Evolutionary conservation across 2,888 invertebrate genomes (phyloP).

Genomic region (Microplitis manilae): DNA sequence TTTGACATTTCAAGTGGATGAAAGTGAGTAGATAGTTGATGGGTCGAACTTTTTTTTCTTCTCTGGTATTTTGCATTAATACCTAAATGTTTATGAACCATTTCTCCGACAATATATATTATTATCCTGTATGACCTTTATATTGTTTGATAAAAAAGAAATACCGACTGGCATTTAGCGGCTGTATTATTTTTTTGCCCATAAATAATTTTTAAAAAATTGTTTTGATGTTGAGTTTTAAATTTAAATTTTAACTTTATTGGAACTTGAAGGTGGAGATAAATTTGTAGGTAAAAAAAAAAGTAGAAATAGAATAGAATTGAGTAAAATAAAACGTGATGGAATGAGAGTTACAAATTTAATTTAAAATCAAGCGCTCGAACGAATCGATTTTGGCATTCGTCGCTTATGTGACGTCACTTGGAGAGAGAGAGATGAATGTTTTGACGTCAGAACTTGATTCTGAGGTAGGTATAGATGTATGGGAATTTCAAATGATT

Average conservation of each 20-base stretch:
- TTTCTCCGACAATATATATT: background rate
- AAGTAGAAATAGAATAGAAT: no score
- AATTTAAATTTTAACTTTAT: no score
- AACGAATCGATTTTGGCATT: background rate
- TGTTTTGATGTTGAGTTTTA: no score
- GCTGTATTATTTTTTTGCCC: background rate
- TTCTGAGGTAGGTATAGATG: no score
- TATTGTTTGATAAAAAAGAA: background rate
- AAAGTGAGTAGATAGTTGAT: constrained; percentile 38
- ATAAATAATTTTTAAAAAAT: background rate
- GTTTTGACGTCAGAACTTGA: background rate
- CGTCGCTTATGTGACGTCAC: background rate
- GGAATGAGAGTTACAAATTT: background rate
- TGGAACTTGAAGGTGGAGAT: no score
- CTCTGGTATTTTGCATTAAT: background rate
- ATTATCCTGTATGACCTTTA: background rate
- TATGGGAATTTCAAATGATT: no score
- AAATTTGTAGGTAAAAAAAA: no score
- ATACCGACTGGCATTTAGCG: background rate
- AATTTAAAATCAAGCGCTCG: constrained; percentile 1
- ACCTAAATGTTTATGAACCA: background rate
- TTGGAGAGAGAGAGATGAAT: background rate
- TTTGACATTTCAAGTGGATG: constrained; percentile 65
- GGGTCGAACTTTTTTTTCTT: background rate
- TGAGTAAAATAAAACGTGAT: background rate